Evolutionary conservation across 2,113 vertebrate species (phyloP).

Genomic region (Amphiprion ocellaris): DNA sequence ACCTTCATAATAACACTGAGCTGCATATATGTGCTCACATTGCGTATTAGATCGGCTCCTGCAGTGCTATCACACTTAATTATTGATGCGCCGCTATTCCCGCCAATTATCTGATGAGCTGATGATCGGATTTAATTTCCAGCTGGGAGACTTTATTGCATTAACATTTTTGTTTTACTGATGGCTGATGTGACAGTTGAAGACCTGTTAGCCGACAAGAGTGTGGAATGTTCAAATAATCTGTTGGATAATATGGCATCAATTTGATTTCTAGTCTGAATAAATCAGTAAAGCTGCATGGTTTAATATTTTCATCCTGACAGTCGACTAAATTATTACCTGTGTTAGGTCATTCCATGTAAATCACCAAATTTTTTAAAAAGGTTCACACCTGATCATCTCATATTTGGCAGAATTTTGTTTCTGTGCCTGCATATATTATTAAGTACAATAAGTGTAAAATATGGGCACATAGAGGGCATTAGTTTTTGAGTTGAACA

Average conservation of each 20-base stretch:
- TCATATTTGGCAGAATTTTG: too few species aligned
- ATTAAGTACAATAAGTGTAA: too few species aligned
- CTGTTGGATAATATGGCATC: background rate
- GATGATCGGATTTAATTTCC: slow-evolving; percentile 27
- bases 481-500: too few species aligned
- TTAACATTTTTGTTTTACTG: background rate
- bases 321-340: background rate
- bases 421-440: too few species aligned
- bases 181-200: background rate
- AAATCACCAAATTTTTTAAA: too few species aligned
- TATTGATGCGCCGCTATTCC: slow-evolving; percentile 38
- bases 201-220: background rate
- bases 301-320: background rate
- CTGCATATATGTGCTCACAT: slow-evolving; percentile 32
- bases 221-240: background rate
- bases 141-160: background rate
- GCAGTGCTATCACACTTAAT: slow-evolving; percentile 23
- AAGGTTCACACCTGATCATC: too few species aligned
- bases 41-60: slow-evolving; percentile 26
- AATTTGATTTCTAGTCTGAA: background rate
- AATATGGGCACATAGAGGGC: too few species aligned
- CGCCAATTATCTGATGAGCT: slow-evolving; percentile 33
- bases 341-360: too few species aligned
- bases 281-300: background rate
- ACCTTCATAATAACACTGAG: slow-evolving; percentile 32